Percentiles rank a stretch among this genome's conserved stretches.
Conservation (phyloP, 53 echinoderm and acorn worm species). For the Holothuria scabra region DNA sequence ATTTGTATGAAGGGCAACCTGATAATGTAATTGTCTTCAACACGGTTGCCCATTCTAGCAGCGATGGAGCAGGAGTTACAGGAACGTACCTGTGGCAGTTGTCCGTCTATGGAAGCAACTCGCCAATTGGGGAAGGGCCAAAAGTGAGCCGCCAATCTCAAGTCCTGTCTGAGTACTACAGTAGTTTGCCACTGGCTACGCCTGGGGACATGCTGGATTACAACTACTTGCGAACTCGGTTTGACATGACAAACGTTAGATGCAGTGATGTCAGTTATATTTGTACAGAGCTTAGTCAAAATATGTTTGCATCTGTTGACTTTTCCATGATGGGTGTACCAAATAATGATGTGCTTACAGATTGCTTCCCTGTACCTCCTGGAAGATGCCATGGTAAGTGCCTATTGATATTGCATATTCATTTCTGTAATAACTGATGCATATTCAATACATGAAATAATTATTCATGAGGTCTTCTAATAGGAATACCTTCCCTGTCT, state of each 20-base stretch:
- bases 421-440: no score
- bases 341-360: conserved; percentile 67
- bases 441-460: no score
- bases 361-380: conserved; percentile 77
- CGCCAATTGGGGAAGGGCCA: conserved; percentile 54
- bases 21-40: conserved; percentile 57
- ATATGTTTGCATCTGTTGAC: conserved; percentile 63
- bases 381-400: conserved; percentile 69
- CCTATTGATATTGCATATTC: no score
- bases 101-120: conserved; percentile 66
- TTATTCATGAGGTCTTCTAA: no score
- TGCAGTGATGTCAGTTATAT: conserved; percentile 70
- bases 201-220: conserved; percentile 74
- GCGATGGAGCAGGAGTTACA: conserved; percentile 62
- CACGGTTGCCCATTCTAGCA: conserved; percentile 48
- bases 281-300: conserved; percentile 83
- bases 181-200: conserved; percentile 47
- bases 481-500: no score
- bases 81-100: conserved; percentile 76
- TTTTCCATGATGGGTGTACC: conserved; percentile 72
- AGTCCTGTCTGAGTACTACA: conserved; percentile 72
- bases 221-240: conserved; percentile 67
- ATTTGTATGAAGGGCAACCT: conserved; percentile 55
- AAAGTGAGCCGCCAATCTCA: conserved; percentile 60
- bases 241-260: conserved; percentile 73